Base-by-base conservation (phyloP, 2,888 invertebrate genomes). In the Stictocephala bisonia region DNA sequence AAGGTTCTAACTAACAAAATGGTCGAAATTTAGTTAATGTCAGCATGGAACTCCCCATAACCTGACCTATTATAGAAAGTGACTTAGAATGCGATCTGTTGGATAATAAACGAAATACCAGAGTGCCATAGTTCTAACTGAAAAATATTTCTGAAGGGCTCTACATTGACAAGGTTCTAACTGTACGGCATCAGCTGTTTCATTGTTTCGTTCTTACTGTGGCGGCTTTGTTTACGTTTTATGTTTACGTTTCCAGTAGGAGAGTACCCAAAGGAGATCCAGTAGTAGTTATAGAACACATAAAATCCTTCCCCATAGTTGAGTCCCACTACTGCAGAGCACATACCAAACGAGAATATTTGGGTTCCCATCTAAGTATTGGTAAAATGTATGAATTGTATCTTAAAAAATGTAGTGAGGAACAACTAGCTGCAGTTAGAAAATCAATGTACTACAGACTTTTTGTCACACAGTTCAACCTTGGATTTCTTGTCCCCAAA, bases 321-420 rank as follows among this genome's bases (percentile, higher is more conserved):
- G 66, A 72, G 15, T 66, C 72, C 2, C 72, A 72, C 18, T 72
- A 72, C 31, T 72, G 71, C 31, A 60, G 66, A 22, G 41, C 72
- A 35, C 13, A 31, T 50, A 72, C 72, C 2, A 51, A 31, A 27
- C 15, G 40, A 66, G n/a, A 50, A 35, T 66, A 50, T 35, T 27
- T 72, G 31, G 64, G 51, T n/a, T 64, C 64, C 29, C 22, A 72
- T 31, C 24, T 64, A 13, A 72, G 51, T 50, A 51, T 72, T 29
- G 31, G 22, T 9, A 50, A 72, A 50, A 66, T 72, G 72, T 72
- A 35, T 51, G 48, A 72, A n/a, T 22, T 72, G 11, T 72, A 72
- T 29, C 24, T 60, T 27, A 15, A 71, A 60, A 60, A 71, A 48
- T 71, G 64, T 60, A 22, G 50, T 29, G n/a, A 26, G 18, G 35